Evolutionary conservation across 2,888 invertebrate genomes (phyloP).

Genomic region (Trichopria drosophilae): DNA sequence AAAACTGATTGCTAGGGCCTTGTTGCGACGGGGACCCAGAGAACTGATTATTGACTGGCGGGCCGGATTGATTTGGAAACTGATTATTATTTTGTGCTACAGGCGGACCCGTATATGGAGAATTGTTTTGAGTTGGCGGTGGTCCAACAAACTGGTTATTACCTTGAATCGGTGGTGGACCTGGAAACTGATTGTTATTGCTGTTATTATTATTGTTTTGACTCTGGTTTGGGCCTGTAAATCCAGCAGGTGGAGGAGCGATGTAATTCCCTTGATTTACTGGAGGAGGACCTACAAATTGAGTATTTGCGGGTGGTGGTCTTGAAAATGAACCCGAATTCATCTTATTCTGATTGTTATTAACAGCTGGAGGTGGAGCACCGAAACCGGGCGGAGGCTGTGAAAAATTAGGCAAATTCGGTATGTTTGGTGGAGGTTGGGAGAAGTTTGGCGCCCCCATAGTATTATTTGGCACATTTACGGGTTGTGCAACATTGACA

Average conservation of each 20-base stretch:
- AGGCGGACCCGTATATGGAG: too few relatives aligned
- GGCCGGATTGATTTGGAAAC: too few relatives aligned
- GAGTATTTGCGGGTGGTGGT: background rate
- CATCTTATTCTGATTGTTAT: constrained; percentile 17
- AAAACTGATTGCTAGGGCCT: too few relatives aligned
- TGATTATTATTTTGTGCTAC: too few relatives aligned
- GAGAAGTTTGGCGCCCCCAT: constrained; percentile 40
- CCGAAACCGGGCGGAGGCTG: constrained; percentile 42
- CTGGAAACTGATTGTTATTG: constrained; percentile 10
- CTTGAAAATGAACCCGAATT: too few relatives aligned
- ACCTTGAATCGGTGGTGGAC: constrained; percentile 3
- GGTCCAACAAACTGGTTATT: constrained; percentile 29
- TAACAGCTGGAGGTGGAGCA: constrained; percentile 35
- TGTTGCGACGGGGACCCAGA: too few relatives aligned
- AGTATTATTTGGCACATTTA: constrained; percentile 14
- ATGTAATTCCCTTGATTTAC: background rate
- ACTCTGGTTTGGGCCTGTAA: too few relatives aligned
- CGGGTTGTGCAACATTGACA: background rate
- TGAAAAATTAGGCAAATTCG: constrained; percentile 41
- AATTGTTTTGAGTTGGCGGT: too few relatives aligned
- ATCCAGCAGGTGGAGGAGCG: constrained; percentile 7
- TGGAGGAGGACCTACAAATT: constrained; percentile 16
- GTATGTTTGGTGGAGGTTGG: constrained; percentile 42
- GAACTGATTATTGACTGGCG: too few relatives aligned
- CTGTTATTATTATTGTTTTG: constrained; percentile 7